These are phyloP conservation scores for Nemopilema nomurai DNA, from an alignment of 30 jellyfish, hydroid and myxozoan species.

Conservation along the genomic window DNA sequence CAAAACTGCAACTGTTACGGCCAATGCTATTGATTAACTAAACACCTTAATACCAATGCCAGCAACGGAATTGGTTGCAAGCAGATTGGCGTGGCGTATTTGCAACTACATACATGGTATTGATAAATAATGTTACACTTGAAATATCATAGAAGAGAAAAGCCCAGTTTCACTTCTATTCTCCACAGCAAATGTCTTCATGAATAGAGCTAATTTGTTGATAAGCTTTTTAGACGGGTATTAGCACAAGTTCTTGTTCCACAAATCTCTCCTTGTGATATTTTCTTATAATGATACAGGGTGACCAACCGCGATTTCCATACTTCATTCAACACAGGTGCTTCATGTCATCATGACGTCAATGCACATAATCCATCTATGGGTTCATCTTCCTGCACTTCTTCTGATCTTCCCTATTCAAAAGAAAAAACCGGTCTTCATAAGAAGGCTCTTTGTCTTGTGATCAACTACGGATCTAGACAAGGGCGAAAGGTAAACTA, in stretches of 20 bases:
- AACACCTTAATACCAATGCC: too few relatives aligned
- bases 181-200: neutral
- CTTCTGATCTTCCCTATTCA: slow-evolving; percentile 17
- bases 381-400: slow-evolving; percentile 29
- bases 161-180: neutral
- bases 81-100: neutral
- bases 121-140: neutral
- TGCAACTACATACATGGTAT: neutral
- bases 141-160: neutral
- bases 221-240: neutral
- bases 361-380: neutral
- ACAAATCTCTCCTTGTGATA: neutral
- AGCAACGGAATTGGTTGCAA: neutral
- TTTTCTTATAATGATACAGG: too few relatives aligned
- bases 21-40: neutral
- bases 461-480: neutral
- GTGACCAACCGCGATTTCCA: neutral
- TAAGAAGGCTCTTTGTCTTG: neutral
- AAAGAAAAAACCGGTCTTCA: neutral
- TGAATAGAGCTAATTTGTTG: neutral
- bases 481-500: neutral
- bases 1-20: neutral
- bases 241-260: neutral
- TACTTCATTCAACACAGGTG: neutral
- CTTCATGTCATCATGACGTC: neutral